A percentile compares a stretch with the other conserved stretches of the same genome.
These are phyloP conservation scores for Petroica traversi DNA, from an alignment of 2,113 vertebrate species.

Conservation along the genomic window DNA sequence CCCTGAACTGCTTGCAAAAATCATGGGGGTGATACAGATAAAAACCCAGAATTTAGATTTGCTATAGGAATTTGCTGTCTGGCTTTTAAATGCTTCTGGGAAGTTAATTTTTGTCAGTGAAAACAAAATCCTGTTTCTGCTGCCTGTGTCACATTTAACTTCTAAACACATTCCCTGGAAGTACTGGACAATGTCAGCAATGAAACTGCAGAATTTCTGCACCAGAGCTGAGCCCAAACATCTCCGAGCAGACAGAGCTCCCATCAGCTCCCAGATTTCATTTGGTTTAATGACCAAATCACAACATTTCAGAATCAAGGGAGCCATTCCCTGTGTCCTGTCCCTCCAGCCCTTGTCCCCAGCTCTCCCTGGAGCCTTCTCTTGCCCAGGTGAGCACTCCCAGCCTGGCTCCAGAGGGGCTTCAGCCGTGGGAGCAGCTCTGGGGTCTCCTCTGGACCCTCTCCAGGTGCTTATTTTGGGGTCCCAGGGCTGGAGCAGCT, in stretches of 20 bases:
- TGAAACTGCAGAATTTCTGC: neutral
- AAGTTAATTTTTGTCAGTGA: neutral
- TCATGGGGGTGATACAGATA: accelerated
- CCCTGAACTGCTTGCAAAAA: neutral
- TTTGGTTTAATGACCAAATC: neutral
- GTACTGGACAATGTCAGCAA: neutral
- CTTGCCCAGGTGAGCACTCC: neutral
- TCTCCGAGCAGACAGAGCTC: neutral
- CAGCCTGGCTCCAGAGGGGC: neutral
- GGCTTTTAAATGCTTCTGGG: neutral
- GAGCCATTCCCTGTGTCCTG: neutral
- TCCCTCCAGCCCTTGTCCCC: neutral
- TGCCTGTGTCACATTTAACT: neutral
- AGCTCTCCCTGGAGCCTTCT: neutral
- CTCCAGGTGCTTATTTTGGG: neutral
- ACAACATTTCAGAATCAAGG: neutral
- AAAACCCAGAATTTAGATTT: neutral
- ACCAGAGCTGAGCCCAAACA: neutral
- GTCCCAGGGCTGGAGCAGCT: neutral
- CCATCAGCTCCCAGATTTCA: neutral
- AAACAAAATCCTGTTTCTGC: neutral
- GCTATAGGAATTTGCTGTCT: neutral
- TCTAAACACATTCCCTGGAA: neutral
- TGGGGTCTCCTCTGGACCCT: accelerated
- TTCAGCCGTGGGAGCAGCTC: neutral